A percentile compares a stretch with the other conserved stretches of the same genome.
Conservation (phyloP, 2,113 vertebrate genomes). For the Hyperopisus bebe region DNA sequence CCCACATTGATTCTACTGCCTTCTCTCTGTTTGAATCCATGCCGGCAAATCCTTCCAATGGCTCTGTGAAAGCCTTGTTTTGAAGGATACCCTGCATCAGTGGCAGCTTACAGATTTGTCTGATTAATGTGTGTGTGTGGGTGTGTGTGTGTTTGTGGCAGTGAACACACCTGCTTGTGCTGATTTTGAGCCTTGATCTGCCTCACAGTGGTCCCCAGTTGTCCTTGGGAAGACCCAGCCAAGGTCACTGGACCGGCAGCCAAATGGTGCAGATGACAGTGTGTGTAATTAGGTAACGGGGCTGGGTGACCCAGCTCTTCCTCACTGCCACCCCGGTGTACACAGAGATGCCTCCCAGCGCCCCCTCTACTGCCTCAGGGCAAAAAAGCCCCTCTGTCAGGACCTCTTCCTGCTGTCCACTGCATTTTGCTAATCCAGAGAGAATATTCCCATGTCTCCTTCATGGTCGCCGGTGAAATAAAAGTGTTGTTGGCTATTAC, state of each 20-base stretch:
- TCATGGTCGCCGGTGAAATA: not conserved
- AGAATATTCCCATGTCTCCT: not conserved
- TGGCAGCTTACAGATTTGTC: not conserved
- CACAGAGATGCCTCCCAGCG: slow-evolving; percentile 27
- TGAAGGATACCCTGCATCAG: not conserved
- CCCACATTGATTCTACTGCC: not conserved
- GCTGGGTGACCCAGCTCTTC: not conserved
- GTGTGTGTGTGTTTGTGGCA: not conserved
- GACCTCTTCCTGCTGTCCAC: slow-evolving; percentile 17
- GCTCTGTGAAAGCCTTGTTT: not conserved
- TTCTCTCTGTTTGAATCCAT: not conserved
- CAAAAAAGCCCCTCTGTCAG: slow-evolving; percentile 1
- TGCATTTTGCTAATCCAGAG: not conserved
- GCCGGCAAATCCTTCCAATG: not conserved
- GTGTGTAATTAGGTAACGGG: slow-evolving; percentile 16
- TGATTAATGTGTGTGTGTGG: not conserved
- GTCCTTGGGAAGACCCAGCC: slow-evolving; percentile 14
- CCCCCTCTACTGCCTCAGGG: slow-evolving; percentile 11
- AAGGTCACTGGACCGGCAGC: slow-evolving; percentile 12
- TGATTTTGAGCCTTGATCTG: not conserved
- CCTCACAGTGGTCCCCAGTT: not conserved
- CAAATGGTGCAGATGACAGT: not conserved
- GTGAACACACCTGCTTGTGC: not conserved
- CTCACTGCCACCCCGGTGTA: slow-evolving; percentile 31
- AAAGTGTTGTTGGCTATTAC: not conserved